phyloP scores from a whole-genome alignment of 1,140 invertebrate genomes.

The Hirudo medicinalis region DNA sequence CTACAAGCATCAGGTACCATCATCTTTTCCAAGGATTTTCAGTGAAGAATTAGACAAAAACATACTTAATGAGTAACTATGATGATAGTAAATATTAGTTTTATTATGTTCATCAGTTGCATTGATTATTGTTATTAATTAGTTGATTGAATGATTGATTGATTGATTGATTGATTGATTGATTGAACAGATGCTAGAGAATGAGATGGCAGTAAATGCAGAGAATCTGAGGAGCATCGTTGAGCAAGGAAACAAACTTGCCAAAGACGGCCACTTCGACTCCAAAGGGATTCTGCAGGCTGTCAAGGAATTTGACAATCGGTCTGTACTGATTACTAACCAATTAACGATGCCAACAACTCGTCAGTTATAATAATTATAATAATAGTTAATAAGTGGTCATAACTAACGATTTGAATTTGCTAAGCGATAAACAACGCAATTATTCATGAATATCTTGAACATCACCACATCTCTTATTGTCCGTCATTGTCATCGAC shows the following conservation, averaged over 20 bases:
- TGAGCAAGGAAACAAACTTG: conserved; percentile 80
- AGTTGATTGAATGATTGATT: neutral
- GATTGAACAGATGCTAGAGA: conserved; percentile 59
- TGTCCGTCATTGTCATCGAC: neutral
- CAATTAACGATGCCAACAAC: too few species aligned
- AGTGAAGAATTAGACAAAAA: too few species aligned
- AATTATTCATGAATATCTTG: neutral
- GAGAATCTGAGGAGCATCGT: conserved; percentile 80
- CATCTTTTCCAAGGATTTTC: neutral
- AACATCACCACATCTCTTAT: neutral
- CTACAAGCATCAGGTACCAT: conserved; percentile 81
- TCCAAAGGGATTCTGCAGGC: conserved; percentile 65
- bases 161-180: neutral
- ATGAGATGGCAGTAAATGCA: conserved; percentile 85
- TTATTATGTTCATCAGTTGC: too few species aligned
- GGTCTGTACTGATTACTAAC: conserved; percentile 29
- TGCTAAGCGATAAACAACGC: neutral
- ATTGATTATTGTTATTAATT: too few species aligned
- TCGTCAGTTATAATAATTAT: too few species aligned
- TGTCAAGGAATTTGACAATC: conserved; percentile 59
- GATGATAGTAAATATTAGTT: too few species aligned
- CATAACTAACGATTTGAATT: too few species aligned
- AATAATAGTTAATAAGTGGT: too few species aligned
- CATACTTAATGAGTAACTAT: too few species aligned
- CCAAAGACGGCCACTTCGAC: conserved; percentile 83